Base-by-base conservation (phyloP, 2,113 vertebrate species). In the Hassar affinis region DNA sequence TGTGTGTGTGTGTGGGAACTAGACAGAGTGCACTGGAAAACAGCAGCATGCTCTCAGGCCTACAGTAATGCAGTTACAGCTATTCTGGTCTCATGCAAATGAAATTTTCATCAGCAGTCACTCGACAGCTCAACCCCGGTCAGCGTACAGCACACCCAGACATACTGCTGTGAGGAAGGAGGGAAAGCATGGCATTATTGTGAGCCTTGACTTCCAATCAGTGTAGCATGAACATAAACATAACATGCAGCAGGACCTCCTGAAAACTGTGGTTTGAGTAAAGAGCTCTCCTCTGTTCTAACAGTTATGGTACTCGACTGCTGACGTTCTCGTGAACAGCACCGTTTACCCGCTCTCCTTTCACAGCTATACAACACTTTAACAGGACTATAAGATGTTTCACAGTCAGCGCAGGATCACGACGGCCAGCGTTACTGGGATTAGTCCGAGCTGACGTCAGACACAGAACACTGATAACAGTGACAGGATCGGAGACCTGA, bases 61-160 rank as follows among this genome's bases (percentile, higher is more conserved):
- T 66, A 3, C 52, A 85, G 87, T 90, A 92, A 92, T 87, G 89
- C 85, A 87, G 85, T 92, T 90, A 92, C 66, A 77, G 88, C 80
- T 89, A 88, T 79, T 91, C 89, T 81, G 87, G 90, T 85, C 90
- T 89, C 88, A 87, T 89, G 87, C 90, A 90, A 92, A 92, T 91
- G 87, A 90, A 87, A 92, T 93, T 92, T 92, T 87, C 82, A 90
- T 87, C 87, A 89, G 89, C 88, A 82, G 82, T 89, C 88, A 88
- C 91, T 91, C 89, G 90, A 86, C 61, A 51, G 61, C 25, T 20
- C 18, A 11, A 38, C 52, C 0, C 8, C 14, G 8, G 35, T 68
- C 17, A 57, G 42, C 30, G 11, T 4, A 7, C 22, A 5, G 15
- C 1, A 51, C 0, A 38, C 18, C 5, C n/a, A 42, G 9, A 69